A percentile compares a stretch with the other conserved stretches of the same genome.
Conservation (phyloP, 2,797 vertebrate species). For the Lepilemur septentrionalis region DNA sequence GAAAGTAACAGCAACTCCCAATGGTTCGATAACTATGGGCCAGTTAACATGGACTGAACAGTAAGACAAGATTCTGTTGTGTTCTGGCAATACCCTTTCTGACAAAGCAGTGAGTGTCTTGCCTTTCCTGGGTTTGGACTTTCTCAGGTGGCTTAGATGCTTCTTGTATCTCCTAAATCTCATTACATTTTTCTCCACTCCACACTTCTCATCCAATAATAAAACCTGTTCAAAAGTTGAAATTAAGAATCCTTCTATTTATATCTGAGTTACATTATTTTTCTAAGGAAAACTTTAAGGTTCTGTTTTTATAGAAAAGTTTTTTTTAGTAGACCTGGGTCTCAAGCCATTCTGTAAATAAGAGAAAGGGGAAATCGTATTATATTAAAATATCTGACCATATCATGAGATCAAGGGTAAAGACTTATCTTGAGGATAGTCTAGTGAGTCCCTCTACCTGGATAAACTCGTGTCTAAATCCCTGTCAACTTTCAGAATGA, state of each 20-base stretch:
- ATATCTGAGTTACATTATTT: not conserved
- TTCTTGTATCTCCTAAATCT: not conserved
- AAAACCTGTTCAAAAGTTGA: not conserved
- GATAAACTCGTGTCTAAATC: not conserved
- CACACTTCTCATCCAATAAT: not conserved
- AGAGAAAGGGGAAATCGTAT: not conserved
- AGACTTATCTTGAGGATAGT: not conserved
- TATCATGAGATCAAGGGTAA: not conserved
- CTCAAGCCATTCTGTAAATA: not conserved
- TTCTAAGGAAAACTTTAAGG: not conserved
- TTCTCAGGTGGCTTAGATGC: not conserved
- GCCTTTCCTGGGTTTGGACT: not conserved
- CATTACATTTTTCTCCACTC: not conserved
- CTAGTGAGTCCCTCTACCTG: not conserved
- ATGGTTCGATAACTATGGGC: not conserved
- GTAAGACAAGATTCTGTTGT: not conserved
- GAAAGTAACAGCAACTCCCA: not conserved
- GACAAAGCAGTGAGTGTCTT: not conserved
- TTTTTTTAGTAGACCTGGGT: not conserved
- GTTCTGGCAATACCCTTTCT: not conserved
- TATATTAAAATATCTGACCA: not conserved
- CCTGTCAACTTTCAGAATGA: not conserved
- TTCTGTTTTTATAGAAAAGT: not conserved
- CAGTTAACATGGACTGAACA: not conserved
- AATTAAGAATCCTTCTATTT: not conserved